Conservation (phyloP, 2,113 vertebrate genomes). For the Cepphus grylle region DNA sequence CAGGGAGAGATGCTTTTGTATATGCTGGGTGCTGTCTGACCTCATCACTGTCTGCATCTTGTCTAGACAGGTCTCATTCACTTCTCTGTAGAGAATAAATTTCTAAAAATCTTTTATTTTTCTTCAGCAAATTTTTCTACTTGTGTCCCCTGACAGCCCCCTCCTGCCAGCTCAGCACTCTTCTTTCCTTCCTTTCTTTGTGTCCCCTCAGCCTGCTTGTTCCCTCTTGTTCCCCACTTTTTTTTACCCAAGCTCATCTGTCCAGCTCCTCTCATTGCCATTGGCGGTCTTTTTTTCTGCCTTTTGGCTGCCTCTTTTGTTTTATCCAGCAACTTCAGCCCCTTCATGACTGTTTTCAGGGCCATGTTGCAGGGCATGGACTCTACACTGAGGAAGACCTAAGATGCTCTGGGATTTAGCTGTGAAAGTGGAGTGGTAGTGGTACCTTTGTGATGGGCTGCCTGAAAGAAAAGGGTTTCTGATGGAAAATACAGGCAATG, state of each 20-base stretch:
- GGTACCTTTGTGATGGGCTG: background rate
- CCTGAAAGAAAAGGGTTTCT: background rate
- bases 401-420: background rate
- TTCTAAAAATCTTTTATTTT: no score
- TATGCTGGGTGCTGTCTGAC: background rate
- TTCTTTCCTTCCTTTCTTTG: background rate
- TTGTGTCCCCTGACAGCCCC: background rate
- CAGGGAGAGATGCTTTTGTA: background rate
- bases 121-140: background rate
- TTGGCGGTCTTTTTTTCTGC: background rate
- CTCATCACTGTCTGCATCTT: background rate
- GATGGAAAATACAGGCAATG: background rate
- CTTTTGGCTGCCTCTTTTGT: background rate
- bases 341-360: background rate
- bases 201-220: background rate
- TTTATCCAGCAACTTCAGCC: background rate
- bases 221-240: background rate
- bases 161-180: background rate
- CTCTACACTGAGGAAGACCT: background rate
- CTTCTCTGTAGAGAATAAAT: background rate
- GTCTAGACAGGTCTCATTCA: background rate
- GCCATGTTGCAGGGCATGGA: background rate
- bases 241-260: background rate
- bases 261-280: accelerated
- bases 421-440: background rate